A percentile compares a stretch with the other conserved stretches of the same genome.
phyloP scores from a whole-genome alignment of 1,140 invertebrate species.

The Drosophila arizonae region DNA sequence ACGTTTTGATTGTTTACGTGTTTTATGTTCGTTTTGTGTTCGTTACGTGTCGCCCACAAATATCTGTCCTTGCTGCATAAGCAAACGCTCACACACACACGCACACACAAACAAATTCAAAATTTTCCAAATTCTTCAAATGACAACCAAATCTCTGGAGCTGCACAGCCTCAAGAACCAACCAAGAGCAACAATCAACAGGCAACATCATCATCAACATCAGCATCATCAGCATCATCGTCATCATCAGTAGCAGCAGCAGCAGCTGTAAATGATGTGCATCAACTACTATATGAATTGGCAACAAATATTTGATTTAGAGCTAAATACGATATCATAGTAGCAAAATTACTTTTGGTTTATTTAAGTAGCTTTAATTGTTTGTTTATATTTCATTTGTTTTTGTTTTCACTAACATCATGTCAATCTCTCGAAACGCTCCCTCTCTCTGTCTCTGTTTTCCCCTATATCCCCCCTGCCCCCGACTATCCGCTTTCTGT shows the following conservation, averaged over 20 bases:
- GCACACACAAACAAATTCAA: constrained; percentile 7
- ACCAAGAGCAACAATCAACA: too few species aligned
- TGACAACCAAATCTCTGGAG: not conserved
- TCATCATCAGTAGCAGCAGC: not conserved
- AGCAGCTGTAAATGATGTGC: not conserved
- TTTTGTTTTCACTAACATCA: not conserved
- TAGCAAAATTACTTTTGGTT: constrained; percentile 7
- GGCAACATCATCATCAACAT: not conserved
- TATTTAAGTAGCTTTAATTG: constrained; percentile 16
- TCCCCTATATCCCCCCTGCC: not conserved
- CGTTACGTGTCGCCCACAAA: constrained; percentile 43
- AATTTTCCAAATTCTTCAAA: constrained; percentile 9
- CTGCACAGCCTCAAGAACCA: constrained; percentile 6
- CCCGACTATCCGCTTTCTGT: not conserved
- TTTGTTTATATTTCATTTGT: not conserved
- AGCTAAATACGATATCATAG: constrained; percentile 3
- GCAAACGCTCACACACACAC: constrained; percentile 15
- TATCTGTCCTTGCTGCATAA: not conserved
- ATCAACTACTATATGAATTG: constrained; percentile 5
- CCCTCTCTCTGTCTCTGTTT: too few species aligned
- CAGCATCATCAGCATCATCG: not conserved
- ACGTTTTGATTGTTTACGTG: constrained; percentile 48
- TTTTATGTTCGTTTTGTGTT: constrained; percentile 48
- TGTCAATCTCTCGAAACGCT: too few species aligned
- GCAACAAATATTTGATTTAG: constrained; percentile 3